phyloP scores from a whole-genome alignment of 2,797 vertebrate species.

The Sphenopsis melanotis region DNA sequence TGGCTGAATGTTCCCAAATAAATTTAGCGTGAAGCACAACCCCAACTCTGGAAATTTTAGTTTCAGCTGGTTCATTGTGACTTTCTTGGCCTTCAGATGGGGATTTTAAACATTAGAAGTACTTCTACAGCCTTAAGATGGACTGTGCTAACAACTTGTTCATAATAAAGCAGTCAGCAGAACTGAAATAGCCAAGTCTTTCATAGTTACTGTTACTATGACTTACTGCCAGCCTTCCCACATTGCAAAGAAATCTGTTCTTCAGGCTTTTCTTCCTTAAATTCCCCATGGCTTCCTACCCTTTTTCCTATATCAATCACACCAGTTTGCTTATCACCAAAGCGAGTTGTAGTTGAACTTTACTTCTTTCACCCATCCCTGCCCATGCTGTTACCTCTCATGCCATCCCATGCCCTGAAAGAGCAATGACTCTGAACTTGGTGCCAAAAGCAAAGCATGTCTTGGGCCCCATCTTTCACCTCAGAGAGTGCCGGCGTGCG shows the following conservation, averaged over 20 bases:
- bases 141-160: constrained; percentile 40
- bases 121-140: constrained; percentile 27
- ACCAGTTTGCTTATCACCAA: background rate
- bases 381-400: background rate
- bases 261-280: constrained; percentile 4
- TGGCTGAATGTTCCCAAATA: background rate
- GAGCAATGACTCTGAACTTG: background rate
- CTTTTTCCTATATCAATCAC: background rate
- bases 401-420: background rate
- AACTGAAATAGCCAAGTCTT: constrained; percentile 45
- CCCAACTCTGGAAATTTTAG: background rate
- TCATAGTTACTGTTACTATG: constrained; percentile 63
- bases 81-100: constrained; percentile 15
- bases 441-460: fast-evolving
- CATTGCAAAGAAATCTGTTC: constrained; percentile 48
- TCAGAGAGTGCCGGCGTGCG: too few species aligned
- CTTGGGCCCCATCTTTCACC: background rate
- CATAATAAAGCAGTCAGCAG: constrained; percentile 33
- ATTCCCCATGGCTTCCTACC: background rate
- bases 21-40: background rate
- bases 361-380: background rate
- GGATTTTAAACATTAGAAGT: background rate
- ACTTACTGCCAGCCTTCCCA: constrained; percentile 49
- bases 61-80: background rate
- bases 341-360: background rate